Evolutionary conservation across 2,797 vertebrate species (phyloP).

Genomic region (Macroramphosus scolopax): DNA sequence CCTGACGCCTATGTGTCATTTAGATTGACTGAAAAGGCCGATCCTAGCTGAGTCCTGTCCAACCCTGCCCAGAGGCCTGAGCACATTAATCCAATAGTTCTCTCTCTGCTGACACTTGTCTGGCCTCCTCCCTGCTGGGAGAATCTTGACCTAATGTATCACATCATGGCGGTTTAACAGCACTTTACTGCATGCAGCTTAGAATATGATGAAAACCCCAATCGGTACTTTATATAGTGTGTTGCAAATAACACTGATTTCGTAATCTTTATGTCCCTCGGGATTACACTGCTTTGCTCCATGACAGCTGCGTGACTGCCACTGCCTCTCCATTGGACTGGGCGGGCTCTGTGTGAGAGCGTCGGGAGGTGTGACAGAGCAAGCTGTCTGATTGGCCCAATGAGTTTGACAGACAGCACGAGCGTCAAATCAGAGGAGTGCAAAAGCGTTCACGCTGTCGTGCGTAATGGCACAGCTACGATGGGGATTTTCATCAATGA

Average conservation of each 20-base stretch:
- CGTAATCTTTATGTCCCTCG: no score
- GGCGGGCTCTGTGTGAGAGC: slow-evolving; percentile 46
- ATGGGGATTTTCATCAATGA: slow-evolving; percentile 25
- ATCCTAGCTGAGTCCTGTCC: no score
- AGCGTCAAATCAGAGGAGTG: slow-evolving; percentile 50
- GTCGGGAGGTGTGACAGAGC: slow-evolving; percentile 78
- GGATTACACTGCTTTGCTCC: background rate
- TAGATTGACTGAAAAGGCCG: no score
- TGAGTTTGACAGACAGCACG: slow-evolving; percentile 48
- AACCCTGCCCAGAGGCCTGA: slow-evolving; percentile 45
- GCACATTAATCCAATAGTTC: slow-evolving; percentile 60
- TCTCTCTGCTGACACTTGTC: slow-evolving; percentile 55
- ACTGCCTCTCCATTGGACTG: slow-evolving; percentile 29
- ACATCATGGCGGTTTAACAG: no score
- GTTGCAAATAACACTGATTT: no score
- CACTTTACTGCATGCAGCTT: no score
- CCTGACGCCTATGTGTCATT: slow-evolving; percentile 17
- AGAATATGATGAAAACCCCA: background rate
- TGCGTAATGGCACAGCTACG: slow-evolving; percentile 47
- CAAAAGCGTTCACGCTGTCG: slow-evolving; percentile 9
- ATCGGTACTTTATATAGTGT: no score
- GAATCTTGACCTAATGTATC: slow-evolving; percentile 19
- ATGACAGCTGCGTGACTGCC: slow-evolving; percentile 47
- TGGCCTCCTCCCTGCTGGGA: slow-evolving; percentile 29
- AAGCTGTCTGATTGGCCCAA: slow-evolving; percentile 53